Conservation (phyloP, 2,888 invertebrate species). For the Drosophila merina region DNA sequence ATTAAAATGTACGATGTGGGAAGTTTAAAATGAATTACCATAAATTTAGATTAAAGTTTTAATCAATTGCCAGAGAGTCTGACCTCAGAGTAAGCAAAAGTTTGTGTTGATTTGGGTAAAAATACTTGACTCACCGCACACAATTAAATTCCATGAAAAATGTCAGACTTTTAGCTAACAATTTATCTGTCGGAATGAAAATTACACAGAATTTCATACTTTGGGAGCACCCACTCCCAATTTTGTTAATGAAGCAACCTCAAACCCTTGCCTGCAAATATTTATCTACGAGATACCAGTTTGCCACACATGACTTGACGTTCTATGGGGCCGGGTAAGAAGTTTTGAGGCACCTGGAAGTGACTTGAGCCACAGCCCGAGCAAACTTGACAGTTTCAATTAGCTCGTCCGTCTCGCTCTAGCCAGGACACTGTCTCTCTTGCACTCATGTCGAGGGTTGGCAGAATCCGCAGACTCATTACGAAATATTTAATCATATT, state of each 20-base stretch:
- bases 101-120: constrained; percentile 3
- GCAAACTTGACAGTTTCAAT: constrained; percentile 54
- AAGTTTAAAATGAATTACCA: background rate
- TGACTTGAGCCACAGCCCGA: constrained; percentile 45
- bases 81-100: constrained; percentile 2
- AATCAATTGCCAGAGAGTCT: constrained; percentile 3
- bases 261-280: constrained; percentile 32
- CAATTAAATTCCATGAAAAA: constrained; percentile 26
- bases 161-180: constrained; percentile 35
- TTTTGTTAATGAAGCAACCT: constrained; percentile 35
- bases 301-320: constrained; percentile 32
- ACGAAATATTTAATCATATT: constrained; percentile 78
- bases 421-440: background rate
- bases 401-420: constrained; percentile 33
- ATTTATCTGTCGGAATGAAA: constrained; percentile 32
- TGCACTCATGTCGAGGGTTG: background rate
- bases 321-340: constrained; percentile 11
- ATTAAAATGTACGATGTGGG: constrained; percentile 17
- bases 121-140: background rate
- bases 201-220: constrained; percentile 1
- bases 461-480: constrained; percentile 71
- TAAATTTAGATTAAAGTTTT: background rate
- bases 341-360: constrained; percentile 40
- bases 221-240: constrained; percentile 3
- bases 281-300: constrained; percentile 25